Evolutionary conservation across 2,113 vertebrate genomes (phyloP).

Genomic region (Nannospalax galili): DNA sequence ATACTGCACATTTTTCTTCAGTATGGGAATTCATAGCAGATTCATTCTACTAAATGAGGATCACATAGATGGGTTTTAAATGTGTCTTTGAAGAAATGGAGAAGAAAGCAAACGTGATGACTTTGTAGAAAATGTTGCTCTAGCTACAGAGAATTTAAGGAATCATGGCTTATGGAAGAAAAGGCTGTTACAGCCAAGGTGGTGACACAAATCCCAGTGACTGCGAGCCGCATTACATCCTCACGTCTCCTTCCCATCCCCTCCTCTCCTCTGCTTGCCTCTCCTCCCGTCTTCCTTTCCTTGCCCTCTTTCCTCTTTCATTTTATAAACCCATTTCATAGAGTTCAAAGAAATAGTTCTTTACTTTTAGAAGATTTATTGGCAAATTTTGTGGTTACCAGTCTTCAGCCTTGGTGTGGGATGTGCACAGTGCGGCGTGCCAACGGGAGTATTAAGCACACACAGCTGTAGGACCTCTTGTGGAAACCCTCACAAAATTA

Average conservation of each 20-base stretch:
- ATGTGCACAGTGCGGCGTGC: background rate
- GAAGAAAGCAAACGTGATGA: conserved; percentile 3
- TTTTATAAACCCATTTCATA: background rate
- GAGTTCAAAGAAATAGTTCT: conserved; percentile 18
- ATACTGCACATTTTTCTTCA: conserved; percentile 20
- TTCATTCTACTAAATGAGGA: background rate
- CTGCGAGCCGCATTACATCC: background rate
- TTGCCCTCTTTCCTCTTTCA: background rate
- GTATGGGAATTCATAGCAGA: background rate
- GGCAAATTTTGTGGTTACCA: background rate
- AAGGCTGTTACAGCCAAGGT: background rate
- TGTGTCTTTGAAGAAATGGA: conserved; percentile 45
- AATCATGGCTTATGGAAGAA: background rate
- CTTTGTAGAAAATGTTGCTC: background rate
- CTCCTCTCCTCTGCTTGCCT: background rate
- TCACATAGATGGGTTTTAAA: conserved; percentile 44
- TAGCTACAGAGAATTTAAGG: background rate
- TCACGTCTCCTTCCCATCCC: background rate
- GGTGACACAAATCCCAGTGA: background rate
- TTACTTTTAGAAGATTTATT: background rate
- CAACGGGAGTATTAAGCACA: no score
- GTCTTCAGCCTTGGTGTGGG: background rate
- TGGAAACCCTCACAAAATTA: background rate
- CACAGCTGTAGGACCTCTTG: background rate
- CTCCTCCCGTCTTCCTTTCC: background rate